phyloP scores from a whole-genome alignment of 1,140 invertebrate species.

The Caerostris darwini region DNA sequence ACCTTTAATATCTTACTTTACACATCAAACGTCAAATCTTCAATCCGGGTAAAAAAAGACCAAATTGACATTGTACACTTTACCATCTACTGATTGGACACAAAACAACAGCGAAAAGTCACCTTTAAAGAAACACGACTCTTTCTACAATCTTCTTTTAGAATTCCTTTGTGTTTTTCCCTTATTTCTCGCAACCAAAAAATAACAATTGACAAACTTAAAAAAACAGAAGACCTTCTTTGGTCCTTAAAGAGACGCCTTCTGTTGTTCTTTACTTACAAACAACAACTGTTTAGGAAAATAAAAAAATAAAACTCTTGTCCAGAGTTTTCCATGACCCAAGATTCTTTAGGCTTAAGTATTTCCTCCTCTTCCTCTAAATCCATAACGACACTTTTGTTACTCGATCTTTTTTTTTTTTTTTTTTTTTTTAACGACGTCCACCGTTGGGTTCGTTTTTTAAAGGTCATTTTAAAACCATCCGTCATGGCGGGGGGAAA shows the following conservation, averaged over 20 bases:
- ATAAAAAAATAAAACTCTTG: not conserved
- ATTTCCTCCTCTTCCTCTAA: not conserved
- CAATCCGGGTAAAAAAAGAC: not conserved
- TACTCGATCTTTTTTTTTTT: not conserved
- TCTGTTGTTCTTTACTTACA: constrained; percentile 37
- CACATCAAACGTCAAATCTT: too few species aligned
- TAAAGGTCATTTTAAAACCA: constrained; percentile 50
- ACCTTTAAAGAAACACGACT: not conserved
- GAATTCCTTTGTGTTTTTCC: not conserved
- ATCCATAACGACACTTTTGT: constrained; percentile 33
- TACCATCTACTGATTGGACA: not conserved
- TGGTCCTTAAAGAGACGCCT: constrained; percentile 25
- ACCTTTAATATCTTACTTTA: too few species aligned
- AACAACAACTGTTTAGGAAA: not conserved
- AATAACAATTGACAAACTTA: not conserved
- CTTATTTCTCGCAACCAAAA: not conserved
- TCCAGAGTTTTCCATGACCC: not conserved
- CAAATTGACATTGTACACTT: not conserved
- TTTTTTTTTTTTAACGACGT: not conserved
- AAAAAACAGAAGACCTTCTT: not conserved
- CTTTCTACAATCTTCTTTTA: not conserved
- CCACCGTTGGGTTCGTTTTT: not conserved
- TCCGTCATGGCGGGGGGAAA: constrained; percentile 32
- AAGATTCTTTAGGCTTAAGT: constrained; percentile 39
- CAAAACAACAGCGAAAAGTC: not conserved